Evolutionary conservation across 1,140 invertebrate species (phyloP), one percentile per base, ranked within the genome.

Genomic region (Diorhabda elongata): DNA sequence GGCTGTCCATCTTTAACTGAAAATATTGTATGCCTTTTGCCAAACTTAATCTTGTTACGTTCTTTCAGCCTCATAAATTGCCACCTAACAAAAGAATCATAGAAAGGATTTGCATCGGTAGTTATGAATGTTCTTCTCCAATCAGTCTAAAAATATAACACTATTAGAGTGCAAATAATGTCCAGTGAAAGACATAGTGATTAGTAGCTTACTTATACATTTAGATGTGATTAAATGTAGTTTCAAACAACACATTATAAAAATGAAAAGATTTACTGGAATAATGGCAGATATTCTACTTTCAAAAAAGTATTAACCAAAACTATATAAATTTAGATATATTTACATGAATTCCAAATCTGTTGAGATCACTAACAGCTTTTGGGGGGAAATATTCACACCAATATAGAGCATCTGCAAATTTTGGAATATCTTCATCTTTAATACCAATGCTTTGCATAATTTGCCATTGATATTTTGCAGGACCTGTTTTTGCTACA

Each of bases 381-480:
- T 91, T 83, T 26, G 95, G 95, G 72, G 98, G 98, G 81, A 99
- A 99, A 82, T 98, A 98, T 66, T 94, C 87, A 0, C 98, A 84
- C 98, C 98, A 99, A 82, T 98, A 89, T 64, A 86, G 81, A 9
- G 93, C 87, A 85, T 99, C 90, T 44, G 96, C 91, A 88, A 99
- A 99, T 64, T 92, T 87, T 71, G 89, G 88, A 65, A 99, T 99
- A 81, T 99, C 96, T 62, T 94, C 89, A 78, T 99, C 91, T 47
- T 85, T 78, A 3, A 99, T 82, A 0, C 97, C 97, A 61, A 99
- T 82, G 80, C 92, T 92, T 79, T 92, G 84, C 98, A 99, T 99
- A 62, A 99, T 99, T 82, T 99, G 92, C 98, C 98, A 99, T 79
- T 99, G 98, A 80, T 94, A 99, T 81, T 97, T 98, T 0, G 91